Percentiles rank a stretch among this genome's conserved stretches.
phyloP scores from a whole-genome alignment of 2,113 vertebrate species.

The Siniperca chuatsi region DNA sequence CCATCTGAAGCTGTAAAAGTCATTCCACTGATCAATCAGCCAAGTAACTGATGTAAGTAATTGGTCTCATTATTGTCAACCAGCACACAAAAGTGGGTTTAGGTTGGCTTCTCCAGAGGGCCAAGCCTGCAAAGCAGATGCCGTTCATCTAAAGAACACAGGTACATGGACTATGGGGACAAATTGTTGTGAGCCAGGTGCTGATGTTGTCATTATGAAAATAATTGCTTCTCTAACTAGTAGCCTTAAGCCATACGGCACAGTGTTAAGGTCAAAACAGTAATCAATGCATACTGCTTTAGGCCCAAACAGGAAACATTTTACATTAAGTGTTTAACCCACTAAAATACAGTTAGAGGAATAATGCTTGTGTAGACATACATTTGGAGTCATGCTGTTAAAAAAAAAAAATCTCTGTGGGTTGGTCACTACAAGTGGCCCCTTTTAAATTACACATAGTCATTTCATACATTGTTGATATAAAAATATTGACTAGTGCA shows the following conservation, averaged over 20 bases:
- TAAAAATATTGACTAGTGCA: not conserved
- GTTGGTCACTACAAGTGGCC: not conserved
- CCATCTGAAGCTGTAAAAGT: constrained; percentile 42
- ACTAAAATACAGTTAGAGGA: not conserved
- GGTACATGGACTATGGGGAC: constrained; percentile 12
- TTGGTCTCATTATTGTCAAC: constrained; percentile 41
- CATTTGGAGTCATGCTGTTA: not conserved
- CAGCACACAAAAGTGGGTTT: constrained; percentile 11
- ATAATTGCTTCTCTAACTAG: constrained; percentile 53
- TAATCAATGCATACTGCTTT: constrained; percentile 52
- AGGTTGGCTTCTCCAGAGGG: constrained; percentile 9
- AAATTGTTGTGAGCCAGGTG: constrained; percentile 47
- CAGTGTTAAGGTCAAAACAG: constrained; percentile 45
- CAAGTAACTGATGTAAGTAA: constrained; percentile 12
- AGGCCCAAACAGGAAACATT: constrained; percentile 35
- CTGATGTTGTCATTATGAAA: constrained; percentile 60
- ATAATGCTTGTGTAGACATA: not conserved
- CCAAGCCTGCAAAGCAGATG: not conserved
- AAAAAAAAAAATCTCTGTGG: not conserved
- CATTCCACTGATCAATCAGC: constrained; percentile 49
- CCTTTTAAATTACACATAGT: not conserved
- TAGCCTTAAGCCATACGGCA: constrained; percentile 25
- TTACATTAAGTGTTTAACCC: constrained; percentile 31
- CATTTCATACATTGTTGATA: not conserved
- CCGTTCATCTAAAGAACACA: constrained; percentile 4